Conservation (phyloP, 1,140 invertebrate species). For the Olivierus martensii region DNA sequence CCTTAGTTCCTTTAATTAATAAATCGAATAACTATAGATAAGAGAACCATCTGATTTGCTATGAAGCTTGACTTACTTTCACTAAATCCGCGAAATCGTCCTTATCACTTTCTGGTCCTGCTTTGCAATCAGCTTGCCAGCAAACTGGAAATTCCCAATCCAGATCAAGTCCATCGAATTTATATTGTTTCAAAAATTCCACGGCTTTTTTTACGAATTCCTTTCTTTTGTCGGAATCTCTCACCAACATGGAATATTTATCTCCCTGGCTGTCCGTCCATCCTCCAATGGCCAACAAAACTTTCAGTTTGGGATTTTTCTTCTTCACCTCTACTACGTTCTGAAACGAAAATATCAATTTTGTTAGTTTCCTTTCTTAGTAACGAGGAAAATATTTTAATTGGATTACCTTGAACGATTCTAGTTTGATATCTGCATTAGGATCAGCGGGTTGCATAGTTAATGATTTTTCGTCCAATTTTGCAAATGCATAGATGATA, state of each 20-base stretch:
- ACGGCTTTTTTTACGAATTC: conserved; percentile 66
- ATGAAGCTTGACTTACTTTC: too few species aligned
- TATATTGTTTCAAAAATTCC: conserved; percentile 50
- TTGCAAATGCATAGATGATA: conserved; percentile 73
- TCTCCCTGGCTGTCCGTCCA: conserved; percentile 60
- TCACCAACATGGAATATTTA: conserved; percentile 47
- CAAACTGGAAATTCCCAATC: conserved; percentile 88
- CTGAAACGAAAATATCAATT: too few species aligned
- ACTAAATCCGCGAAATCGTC: conserved; percentile 81
- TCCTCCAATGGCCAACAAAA: conserved; percentile 61
- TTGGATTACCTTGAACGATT: too few species aligned
- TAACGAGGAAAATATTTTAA: too few species aligned
- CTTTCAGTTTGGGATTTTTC: conserved; percentile 47
- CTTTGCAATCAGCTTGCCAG: conserved; percentile 76
- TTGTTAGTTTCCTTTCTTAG: too few species aligned
- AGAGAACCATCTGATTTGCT: too few species aligned
- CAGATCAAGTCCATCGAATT: conserved; percentile 66
- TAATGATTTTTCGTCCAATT: conserved; percentile 59
- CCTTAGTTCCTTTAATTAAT: conserved; percentile 47
- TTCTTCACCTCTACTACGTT: conserved; percentile 48
- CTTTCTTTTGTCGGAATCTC: conserved; percentile 44
- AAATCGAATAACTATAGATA: too few species aligned
- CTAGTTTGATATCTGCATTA: too few species aligned
- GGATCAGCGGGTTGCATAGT: too few species aligned
- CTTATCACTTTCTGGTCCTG: conserved; percentile 66